phyloP scores from a whole-genome alignment of 1,140 invertebrate species.

The Triops longicaudatus region DNA sequence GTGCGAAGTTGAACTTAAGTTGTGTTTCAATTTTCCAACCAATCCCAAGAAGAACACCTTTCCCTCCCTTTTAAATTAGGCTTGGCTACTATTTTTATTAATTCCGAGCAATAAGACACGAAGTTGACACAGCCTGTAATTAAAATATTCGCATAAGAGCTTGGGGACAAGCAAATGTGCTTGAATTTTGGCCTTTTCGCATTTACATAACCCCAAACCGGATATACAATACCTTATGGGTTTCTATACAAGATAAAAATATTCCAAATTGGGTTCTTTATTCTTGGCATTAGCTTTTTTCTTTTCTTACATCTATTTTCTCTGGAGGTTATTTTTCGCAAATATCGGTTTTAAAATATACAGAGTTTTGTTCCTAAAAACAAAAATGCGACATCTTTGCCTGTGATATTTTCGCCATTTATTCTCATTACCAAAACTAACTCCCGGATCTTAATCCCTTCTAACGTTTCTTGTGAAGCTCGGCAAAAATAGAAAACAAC shows the following conservation, averaged over 20 bases:
- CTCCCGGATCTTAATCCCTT: not conserved
- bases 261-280: not conserved
- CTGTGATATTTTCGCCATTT: not conserved
- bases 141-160: conserved; percentile 7
- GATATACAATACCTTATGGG: conserved; percentile 15
- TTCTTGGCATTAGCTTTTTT: not conserved
- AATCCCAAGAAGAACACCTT: not conserved
- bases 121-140: conserved; percentile 15
- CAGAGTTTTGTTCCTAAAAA: not conserved
- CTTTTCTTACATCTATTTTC: not conserved
- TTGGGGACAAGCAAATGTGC: conserved; percentile 14
- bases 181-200: conserved; percentile 15
- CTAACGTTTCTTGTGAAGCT: not conserved
- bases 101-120: conserved; percentile 3
- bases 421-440: not conserved
- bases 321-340: not conserved
- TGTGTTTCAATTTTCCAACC: not conserved
- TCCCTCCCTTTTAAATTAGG: not conserved
- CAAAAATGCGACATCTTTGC: conserved; percentile 11
- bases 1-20: not conserved
- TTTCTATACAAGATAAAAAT: conserved; percentile 9
- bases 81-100: conserved; percentile 9
- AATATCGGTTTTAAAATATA: not conserved
- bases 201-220: conserved; percentile 5
- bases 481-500: not conserved